Evolutionary conservation across 2,797 vertebrate species (phyloP).

Genomic region (Microctenopoma lineatum): DNA sequence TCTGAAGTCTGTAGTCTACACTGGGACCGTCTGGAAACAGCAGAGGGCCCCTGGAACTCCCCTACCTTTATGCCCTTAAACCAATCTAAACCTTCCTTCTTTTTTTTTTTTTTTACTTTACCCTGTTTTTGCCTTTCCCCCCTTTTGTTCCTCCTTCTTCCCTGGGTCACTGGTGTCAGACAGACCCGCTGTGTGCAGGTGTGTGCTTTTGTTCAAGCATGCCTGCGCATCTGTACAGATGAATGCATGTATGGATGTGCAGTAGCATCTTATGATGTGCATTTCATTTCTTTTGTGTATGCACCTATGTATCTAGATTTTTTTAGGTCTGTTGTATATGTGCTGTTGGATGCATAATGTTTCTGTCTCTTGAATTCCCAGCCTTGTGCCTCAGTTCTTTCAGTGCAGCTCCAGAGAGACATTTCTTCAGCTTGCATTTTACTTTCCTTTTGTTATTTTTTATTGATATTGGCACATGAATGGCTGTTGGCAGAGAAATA

Average conservation of each 20-base stretch:
- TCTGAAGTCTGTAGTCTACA: conserved; percentile 81
- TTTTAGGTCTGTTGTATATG: conserved; percentile 22
- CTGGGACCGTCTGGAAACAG: conserved; percentile 82
- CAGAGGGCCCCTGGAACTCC: conserved; percentile 76
- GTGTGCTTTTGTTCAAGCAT: conserved; percentile 77
- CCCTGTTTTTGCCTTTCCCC: conserved; percentile 62
- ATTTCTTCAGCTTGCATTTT: conserved; percentile 6
- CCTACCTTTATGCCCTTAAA: conserved; percentile 80
- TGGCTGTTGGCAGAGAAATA: conserved; percentile 25
- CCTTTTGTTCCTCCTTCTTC: conserved; percentile 73
- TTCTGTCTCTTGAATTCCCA: conserved; percentile 36
- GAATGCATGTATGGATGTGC: conserved; percentile 63
- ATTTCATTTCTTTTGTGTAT: conserved; percentile 45
- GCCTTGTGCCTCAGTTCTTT: conserved; percentile 32
- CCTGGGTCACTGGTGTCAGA: conserved; percentile 80
- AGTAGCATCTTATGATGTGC: conserved; percentile 46
- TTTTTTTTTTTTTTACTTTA: conserved; percentile 62
- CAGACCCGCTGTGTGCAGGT: conserved; percentile 85
- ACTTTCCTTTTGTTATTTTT: conserved; percentile 17
- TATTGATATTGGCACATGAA: conserved; percentile 37
- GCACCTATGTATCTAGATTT: conserved; percentile 11
- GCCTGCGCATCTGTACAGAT: conserved; percentile 65
- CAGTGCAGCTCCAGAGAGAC: conserved; percentile 26
- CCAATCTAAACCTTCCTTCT: conserved; percentile 75
- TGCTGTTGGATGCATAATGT: conserved; percentile 32